A percentile compares a stretch with the other conserved stretches of the same genome.
These are phyloP conservation scores for Calliopum simillimum DNA, from an alignment of 2,888 invertebrate genomes.

Conservation along the genomic window DNA sequence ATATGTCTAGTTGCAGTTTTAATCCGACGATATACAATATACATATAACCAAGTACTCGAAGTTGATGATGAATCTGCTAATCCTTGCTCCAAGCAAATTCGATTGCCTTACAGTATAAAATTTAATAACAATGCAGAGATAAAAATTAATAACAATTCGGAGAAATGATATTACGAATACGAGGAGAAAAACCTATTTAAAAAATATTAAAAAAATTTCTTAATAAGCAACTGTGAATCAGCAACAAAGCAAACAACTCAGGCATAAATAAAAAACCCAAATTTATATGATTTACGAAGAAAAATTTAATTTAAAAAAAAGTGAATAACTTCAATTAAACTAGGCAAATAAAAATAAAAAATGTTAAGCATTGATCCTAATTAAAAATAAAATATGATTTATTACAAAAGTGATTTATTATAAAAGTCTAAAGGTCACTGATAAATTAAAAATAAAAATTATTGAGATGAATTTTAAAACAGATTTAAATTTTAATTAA, in stretches of 20 bases:
- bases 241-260: neutral
- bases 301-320: neutral
- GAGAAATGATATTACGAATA: neutral
- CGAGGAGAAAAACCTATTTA: neutral
- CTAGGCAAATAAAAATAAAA: slow-evolving; percentile 8
- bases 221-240: too few relatives aligned
- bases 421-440: too few relatives aligned
- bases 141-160: neutral
- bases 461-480: too few relatives aligned
- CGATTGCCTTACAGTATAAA: slow-evolving; percentile 13
- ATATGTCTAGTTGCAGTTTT: too few relatives aligned
- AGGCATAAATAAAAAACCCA: neutral
- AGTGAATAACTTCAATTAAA: neutral
- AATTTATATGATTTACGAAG: too few relatives aligned
- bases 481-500: too few relatives aligned
- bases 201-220: neutral
- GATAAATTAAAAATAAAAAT: too few relatives aligned
- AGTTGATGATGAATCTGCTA: neutral
- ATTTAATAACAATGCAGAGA: neutral
- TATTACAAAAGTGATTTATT: neutral
- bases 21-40: too few relatives aligned
- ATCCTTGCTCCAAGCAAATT: neutral
- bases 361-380: neutral
- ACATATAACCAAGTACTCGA: slow-evolving; percentile 1
- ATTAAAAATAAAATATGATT: slow-evolving; percentile 3